Base-by-base conservation (phyloP, 2,113 vertebrate genomes). In the Podilymbus podiceps region DNA sequence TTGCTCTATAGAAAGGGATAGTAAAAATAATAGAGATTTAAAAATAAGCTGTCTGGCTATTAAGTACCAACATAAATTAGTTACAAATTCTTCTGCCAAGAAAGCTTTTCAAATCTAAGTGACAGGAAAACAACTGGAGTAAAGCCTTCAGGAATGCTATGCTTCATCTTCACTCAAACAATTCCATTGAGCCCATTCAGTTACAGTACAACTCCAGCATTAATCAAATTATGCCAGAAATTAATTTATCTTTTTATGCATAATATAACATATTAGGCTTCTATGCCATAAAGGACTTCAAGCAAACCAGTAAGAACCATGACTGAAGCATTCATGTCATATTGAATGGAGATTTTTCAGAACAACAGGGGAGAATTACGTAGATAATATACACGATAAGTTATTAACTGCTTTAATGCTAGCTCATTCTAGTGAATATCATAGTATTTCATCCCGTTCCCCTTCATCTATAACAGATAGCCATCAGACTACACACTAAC, bases 141-240 rank as follows among this genome's bases (percentile, higher is more conserved):
- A 82, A 96, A 94, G 88, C 81, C 62, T 76, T 73, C n/a, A 66
- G 76, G 83, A 93, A 87, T 14, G 19, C 46, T 79, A 69, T 6
- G 35, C 56, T 93, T 89, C 56, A 25, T 80, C 56, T 82, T 81
- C 72, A 60, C 35, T 88, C 68, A 75, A 87, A 80, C 44, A 84
- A 76, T 69, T 91, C 84, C 50, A 83, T 1, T 89, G 77, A 95
- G 62, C 27, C n/a, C 12, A 3, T 92, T 76, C 74, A 92, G 66
- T 53, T 75, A 68, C 4, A 90, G 9, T 47, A 42, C 72, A 92
- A 92, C 20, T 88, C 38, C 42, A 73, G n/a, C 50, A 89, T 89
- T 89, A 95, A 93, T 83, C 73, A 89, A 92, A 79, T 89, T 83
- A 85, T 66, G 28, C 14, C 50, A 89, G 25, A 85, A 95, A 89